Percentiles rank a stretch among this genome's conserved stretches.
Conservation (phyloP, 2,888 invertebrate genomes). For the Folsomia manolachei region DNA sequence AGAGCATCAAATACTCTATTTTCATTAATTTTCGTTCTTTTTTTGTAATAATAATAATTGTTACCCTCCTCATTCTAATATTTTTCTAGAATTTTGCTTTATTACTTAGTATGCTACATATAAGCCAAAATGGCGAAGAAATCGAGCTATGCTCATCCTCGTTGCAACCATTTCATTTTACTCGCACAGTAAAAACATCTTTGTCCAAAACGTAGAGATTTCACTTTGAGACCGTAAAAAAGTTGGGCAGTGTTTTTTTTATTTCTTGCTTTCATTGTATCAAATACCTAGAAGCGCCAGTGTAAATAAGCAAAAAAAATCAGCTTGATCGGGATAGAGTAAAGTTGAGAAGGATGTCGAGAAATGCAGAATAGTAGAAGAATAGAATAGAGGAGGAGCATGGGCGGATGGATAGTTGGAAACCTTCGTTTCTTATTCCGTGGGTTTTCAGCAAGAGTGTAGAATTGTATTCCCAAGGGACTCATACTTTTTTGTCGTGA, state of each 20-base stretch:
- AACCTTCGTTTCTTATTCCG: too few species aligned
- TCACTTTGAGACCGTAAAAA: background rate
- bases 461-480: constrained; percentile 8
- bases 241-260: background rate
- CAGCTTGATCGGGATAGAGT: too few species aligned
- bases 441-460: background rate
- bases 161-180: too few species aligned
- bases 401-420: background rate
- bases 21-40: too few species aligned
- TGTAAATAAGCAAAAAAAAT: background rate
- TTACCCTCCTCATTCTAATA: too few species aligned
- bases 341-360: background rate
- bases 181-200: background rate
- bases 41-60: too few species aligned
- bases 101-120: too few species aligned
- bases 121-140: too few species aligned
- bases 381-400: too few species aligned
- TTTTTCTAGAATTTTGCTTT: too few species aligned
- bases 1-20: too few species aligned
- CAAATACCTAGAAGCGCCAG: background rate
- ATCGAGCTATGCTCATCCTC: too few species aligned
- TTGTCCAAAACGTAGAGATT: background rate
- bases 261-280: background rate
- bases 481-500: constrained; percentile 17
- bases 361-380: background rate